Percentiles rank a stretch among this genome's conserved stretches.
Conservation (phyloP, 2,797 vertebrate species). For the Hydrocynus forskahlii region DNA sequence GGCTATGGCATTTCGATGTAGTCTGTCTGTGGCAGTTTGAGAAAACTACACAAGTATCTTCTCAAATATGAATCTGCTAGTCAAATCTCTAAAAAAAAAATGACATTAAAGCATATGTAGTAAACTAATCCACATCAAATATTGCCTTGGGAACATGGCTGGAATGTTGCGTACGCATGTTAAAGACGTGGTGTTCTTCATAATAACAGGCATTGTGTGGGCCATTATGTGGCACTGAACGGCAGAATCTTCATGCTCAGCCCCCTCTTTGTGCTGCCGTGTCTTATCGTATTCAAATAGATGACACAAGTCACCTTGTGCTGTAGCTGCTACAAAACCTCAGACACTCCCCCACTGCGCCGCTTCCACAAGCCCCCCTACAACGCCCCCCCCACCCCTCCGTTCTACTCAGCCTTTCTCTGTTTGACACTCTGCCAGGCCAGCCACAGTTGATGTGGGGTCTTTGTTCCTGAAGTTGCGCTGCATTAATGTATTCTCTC, state of each 20-base stretch:
- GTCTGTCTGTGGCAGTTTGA: neutral
- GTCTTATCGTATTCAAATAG: slow-evolving; percentile 8
- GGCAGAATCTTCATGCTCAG: neutral
- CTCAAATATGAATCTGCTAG: neutral
- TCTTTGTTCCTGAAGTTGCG: slow-evolving; percentile 5
- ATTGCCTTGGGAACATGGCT: neutral
- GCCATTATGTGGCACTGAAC: neutral
- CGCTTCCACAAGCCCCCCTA: neutral
- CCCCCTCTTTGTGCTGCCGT: neutral
- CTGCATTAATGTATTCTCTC: slow-evolving; percentile 29
- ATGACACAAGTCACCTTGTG: slow-evolving; percentile 16
- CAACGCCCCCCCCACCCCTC: too few species aligned
- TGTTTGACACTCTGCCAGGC: slow-evolving; percentile 13
- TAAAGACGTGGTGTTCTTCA: neutral
- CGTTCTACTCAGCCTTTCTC: neutral
- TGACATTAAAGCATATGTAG: too few species aligned
- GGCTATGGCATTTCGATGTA: neutral
- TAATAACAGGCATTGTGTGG: neutral
- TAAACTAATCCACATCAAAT: too few species aligned
- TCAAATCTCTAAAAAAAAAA: neutral
- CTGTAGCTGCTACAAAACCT: slow-evolving; percentile 16
- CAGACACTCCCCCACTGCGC: neutral
- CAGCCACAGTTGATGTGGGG: neutral
- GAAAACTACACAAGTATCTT: neutral
- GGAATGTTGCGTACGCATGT: neutral